phyloP scores from a whole-genome alignment of 2,113 vertebrate genomes.

The Anarrhichthys ocellatus region DNA sequence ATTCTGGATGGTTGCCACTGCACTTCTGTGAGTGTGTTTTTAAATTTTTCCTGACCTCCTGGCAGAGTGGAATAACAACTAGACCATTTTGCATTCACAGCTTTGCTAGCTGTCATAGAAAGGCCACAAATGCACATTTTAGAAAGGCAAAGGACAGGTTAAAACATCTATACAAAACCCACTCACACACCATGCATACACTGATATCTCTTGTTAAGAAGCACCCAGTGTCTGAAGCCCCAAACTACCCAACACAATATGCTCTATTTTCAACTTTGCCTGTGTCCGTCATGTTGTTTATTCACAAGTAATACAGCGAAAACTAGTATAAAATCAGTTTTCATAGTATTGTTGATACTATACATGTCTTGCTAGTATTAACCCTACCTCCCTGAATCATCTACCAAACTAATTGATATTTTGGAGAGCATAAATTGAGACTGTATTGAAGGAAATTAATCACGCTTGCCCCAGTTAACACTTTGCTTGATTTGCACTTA shows the following conservation, averaged over 20 bases:
- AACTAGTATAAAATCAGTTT: not conserved
- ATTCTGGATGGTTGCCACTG: slow-evolving; percentile 76
- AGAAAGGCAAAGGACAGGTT: slow-evolving; percentile 52
- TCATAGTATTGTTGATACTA: not conserved
- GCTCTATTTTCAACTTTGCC: slow-evolving; percentile 7
- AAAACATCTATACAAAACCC: slow-evolving; percentile 31
- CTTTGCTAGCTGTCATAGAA: slow-evolving; percentile 54
- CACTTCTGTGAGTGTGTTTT: slow-evolving; percentile 71
- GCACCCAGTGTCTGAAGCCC: not conserved
- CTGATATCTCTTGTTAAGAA: not conserved
- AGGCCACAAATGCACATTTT: slow-evolving; percentile 52
- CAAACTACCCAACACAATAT: not conserved
- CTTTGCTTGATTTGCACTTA: slow-evolving; percentile 52
- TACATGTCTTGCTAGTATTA: not conserved
- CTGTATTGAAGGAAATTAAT: slow-evolving; percentile 9
- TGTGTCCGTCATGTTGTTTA: not conserved
- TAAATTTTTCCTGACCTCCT: slow-evolving; percentile 74
- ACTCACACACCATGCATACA: slow-evolving; percentile 6
- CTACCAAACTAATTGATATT: not conserved
- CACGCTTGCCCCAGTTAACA: slow-evolving; percentile 44
- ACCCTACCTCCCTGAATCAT: not conserved
- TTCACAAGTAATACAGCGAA: not conserved
- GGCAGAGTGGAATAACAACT: slow-evolving; percentile 69
- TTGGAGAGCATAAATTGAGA: not conserved
- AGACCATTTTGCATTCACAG: slow-evolving; percentile 67